Percentiles rank a stretch among this genome's conserved stretches.
phyloP scores from a whole-genome alignment of 2,113 vertebrate species.

The Sebastes schlegelii region DNA sequence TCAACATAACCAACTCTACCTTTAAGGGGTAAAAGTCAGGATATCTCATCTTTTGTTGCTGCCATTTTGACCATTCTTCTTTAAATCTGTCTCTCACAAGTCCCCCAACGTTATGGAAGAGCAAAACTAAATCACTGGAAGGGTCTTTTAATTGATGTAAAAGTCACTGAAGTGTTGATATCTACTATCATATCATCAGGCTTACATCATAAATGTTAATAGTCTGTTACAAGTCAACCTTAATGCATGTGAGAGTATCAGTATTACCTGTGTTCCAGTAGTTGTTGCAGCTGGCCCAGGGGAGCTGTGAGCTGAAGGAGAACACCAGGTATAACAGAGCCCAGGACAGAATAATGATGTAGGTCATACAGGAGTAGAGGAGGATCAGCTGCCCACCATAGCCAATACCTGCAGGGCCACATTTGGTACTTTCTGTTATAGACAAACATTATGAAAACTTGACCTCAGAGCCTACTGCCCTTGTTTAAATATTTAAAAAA shows the following conservation, averaged over 20 bases:
- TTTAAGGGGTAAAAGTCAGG: neutral
- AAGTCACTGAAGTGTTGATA: neutral
- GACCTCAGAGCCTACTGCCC: neutral
- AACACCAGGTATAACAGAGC: conserved; percentile 91
- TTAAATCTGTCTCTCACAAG: neutral
- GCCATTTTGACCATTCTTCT: neutral
- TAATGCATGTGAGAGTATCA: neutral
- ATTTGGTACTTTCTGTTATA: neutral
- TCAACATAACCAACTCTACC: no score
- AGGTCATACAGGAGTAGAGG: conserved; percentile 88
- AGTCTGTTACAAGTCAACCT: neutral
- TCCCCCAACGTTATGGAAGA: no score
- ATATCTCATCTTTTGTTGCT: neutral
- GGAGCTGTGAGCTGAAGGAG: conserved; percentile 89
- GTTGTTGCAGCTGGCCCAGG: conserved; percentile 90
- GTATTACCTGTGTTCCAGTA: conserved; percentile 91
- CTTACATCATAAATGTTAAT: no score
- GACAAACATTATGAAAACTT: neutral
- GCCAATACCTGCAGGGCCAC: conserved; percentile 87
- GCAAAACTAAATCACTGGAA: no score
- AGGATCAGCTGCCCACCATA: conserved; percentile 89
- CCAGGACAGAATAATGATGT: conserved; percentile 93
- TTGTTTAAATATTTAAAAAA: neutral
- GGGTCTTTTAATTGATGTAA: no score
- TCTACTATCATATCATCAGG: neutral